Percentiles rank a stretch among this genome's conserved stretches.
Evolutionary conservation across 2,113 vertebrate genomes (phyloP).

Genomic region (Probosciger aterrimus): DNA sequence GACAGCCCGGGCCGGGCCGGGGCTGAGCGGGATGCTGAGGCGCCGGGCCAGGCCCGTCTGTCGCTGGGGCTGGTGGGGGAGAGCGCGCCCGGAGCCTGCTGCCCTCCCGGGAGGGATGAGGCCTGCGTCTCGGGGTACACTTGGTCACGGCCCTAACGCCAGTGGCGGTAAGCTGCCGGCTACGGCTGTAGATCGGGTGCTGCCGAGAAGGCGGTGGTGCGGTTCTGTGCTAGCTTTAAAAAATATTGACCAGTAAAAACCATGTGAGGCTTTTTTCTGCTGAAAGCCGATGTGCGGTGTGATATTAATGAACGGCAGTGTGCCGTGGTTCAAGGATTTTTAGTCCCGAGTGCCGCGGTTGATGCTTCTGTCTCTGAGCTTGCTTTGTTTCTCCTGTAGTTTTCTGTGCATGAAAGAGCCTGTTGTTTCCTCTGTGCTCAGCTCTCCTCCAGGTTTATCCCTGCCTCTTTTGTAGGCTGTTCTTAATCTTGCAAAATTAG

Average conservation of each 20-base stretch:
- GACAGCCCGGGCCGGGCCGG: not conserved
- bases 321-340: not conserved
- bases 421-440: not conserved
- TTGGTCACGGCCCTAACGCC: not conserved
- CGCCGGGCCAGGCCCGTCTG: not conserved
- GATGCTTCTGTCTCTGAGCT: not conserved
- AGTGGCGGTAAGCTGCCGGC: not conserved
- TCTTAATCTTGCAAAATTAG: not conserved
- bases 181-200: rapidly evolving
- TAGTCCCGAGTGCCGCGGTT: rapidly evolving
- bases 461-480: not conserved
- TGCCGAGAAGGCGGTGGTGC: not conserved
- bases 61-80: not conserved
- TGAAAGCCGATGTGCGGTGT: not conserved
- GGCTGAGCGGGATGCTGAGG: not conserved
- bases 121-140: not conserved
- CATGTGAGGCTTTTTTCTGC: not conserved
- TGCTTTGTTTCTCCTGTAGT: not conserved
- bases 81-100: not conserved
- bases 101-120: not conserved
- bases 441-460: not conserved
- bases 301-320: not conserved
- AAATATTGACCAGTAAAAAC: rapidly evolving
- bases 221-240: not conserved
- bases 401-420: not conserved